Base-by-base conservation (phyloP, 2,797 vertebrate genomes). In the Brotula barbata region DNA sequence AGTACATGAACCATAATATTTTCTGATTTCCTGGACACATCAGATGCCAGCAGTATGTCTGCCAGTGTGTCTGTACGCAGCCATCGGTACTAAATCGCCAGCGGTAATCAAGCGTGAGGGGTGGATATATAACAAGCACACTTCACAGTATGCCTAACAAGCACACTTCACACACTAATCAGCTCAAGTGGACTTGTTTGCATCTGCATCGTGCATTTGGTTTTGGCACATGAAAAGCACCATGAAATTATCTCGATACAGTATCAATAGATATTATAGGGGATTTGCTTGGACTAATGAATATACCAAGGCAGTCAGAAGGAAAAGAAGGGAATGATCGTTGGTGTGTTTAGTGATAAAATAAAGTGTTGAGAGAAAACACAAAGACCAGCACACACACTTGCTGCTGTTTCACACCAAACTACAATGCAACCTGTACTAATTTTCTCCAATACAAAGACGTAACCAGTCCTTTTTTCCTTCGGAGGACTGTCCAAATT, bases 161-260 rank as follows among this genome's bases (percentile, higher is more conserved):
- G 82, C 60, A 46, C 80, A 86, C 86, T 85, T 80, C 82, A 84
- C 83, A 73, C 75, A 73, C 80, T 87, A 84, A 89, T 87, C 83
- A 84, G 76, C 76, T 86, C 22, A 47, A 86, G 86, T 80, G 78
- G 80, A 86, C 81, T 68, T 64, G 62, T 56, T 47, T 34, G 69
- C 73, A 68, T 80, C 66, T 66, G 58, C 68, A 50, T 70, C 65
- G 69, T 2, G 61, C 39, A 7, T 75, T 71, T 41, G 48, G 53
- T 60, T 73, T 23, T 13, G 34, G 25, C 59, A 63, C 9, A 12
- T 31, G 33, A 45, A 1, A n/a, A 57, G 58, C 48, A 49, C 5
- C 2, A 48, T 58, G 51, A 73, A 81, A 76, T 69, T 5, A 68
- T 76, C 72, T 33, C 41, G 51, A 68, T 41, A 68, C 36, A 7